Evolutionary conservation across 2,888 invertebrate species (phyloP).

Genomic region (Andrena praecox): DNA sequence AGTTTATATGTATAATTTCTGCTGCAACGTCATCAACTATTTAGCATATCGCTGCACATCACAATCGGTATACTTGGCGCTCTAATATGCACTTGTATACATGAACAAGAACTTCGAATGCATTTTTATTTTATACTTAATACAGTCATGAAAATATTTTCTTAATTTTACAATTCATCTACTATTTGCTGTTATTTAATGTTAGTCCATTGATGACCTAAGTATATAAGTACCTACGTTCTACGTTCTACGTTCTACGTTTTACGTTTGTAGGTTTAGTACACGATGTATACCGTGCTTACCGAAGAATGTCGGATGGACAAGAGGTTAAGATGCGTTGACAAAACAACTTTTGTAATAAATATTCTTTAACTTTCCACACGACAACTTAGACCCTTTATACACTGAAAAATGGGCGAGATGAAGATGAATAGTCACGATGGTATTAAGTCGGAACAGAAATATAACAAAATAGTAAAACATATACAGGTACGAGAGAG

Average conservation of each 20-base stretch:
- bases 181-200: not conserved
- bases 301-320: not conserved
- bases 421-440: constrained; percentile 67
- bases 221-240: not conserved
- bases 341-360: not conserved
- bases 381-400: not conserved
- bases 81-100: too few relatives aligned
- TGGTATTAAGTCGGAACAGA: constrained; percentile 69
- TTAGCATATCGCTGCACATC: not conserved
- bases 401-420: constrained; percentile 73
- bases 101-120: too few relatives aligned
- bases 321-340: not conserved
- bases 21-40: not conserved
- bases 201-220: not conserved
- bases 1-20: not conserved
- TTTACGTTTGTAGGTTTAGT: not conserved
- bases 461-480: constrained; percentile 72
- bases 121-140: too few relatives aligned
- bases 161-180: not conserved
- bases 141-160: not conserved
- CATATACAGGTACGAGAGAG: constrained; percentile 74
- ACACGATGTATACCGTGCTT: not conserved
- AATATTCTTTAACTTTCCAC: not conserved
- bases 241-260: not conserved
- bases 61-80: not conserved